phyloP scores from a whole-genome alignment of 2,888 invertebrate genomes.

The Glaucopsyche alexis region DNA sequence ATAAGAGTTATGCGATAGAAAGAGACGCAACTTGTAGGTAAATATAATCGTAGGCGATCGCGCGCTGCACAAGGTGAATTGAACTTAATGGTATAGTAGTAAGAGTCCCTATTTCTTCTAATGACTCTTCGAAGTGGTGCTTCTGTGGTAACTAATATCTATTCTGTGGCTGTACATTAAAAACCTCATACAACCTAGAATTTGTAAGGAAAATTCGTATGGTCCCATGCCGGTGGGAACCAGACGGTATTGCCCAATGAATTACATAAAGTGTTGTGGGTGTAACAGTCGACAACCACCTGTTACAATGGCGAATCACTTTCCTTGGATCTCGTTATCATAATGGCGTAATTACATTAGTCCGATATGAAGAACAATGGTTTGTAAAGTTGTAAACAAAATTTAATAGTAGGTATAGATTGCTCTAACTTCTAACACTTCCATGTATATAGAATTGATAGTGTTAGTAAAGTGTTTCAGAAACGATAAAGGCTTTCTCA shows the following conservation, averaged over 20 bases:
- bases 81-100: no score
- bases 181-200: not conserved
- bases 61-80: no score
- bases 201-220: not conserved
- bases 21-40: no score
- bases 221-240: constrained; percentile 11
- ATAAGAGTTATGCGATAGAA: no score
- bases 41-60: no score
- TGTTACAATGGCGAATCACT: not conserved
- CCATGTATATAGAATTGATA: no score
- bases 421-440: no score
- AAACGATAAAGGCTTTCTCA: no score
- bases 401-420: not conserved
- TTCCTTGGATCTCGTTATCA: constrained; percentile 11
- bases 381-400: not conserved
- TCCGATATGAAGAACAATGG: not conserved
- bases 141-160: no score
- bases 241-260: constrained; percentile 11
- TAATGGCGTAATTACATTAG: constrained; percentile 6
- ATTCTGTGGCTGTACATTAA: not conserved
- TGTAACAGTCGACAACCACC: constrained; percentile 13
- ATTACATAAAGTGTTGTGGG: constrained; percentile 24
- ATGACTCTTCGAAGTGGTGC: no score
- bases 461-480: no score
- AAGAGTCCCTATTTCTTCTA: no score